Evolutionary conservation across 1,140 invertebrate species (phyloP).

Genomic region (Hestina assimilis): DNA sequence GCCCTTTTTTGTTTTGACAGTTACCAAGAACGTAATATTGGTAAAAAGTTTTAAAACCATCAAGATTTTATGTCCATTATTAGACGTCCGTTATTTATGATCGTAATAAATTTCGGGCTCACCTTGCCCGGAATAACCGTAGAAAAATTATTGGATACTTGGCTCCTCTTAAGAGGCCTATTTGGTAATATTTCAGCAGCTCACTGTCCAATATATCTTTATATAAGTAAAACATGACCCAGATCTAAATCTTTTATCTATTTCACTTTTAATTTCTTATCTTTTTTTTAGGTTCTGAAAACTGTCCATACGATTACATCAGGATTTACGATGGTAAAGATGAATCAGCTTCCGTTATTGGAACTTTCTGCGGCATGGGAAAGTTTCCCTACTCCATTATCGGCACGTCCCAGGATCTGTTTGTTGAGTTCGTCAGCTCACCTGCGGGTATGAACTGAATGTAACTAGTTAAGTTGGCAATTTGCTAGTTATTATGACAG

Average conservation of each 20-base stretch:
- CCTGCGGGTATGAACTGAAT: slow-evolving; percentile 81
- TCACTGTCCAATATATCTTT: slow-evolving; percentile 17
- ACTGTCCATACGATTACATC: slow-evolving; percentile 95
- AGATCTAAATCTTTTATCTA: not conserved
- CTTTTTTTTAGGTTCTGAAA: slow-evolving; percentile 83
- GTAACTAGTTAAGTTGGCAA: slow-evolving; percentile 7
- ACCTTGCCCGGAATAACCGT: slow-evolving; percentile 39
- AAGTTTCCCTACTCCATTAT: slow-evolving; percentile 96
- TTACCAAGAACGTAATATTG: slow-evolving; percentile 38
- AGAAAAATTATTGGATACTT: slow-evolving; percentile 42
- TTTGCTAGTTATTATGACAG: slow-evolving; percentile 11
- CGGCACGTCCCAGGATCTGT: slow-evolving; percentile 92
- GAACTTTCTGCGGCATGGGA: slow-evolving; percentile 95
- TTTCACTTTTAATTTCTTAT: not conserved
- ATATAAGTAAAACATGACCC: not conserved
- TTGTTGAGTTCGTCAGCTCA: slow-evolving; percentile 94
- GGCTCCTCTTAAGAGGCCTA: slow-evolving; percentile 30
- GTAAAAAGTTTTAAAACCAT: slow-evolving; percentile 31
- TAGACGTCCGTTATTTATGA: slow-evolving; percentile 44
- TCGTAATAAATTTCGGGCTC: slow-evolving; percentile 45
- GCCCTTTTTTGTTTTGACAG: slow-evolving; percentile 39
- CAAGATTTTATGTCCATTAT: slow-evolving; percentile 43
- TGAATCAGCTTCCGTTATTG: slow-evolving; percentile 90
- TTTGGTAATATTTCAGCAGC: slow-evolving; percentile 28
- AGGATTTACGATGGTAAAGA: slow-evolving; percentile 94